Conservation (phyloP, 2,888 invertebrate genomes). For the Onchidella celtica region DNA sequence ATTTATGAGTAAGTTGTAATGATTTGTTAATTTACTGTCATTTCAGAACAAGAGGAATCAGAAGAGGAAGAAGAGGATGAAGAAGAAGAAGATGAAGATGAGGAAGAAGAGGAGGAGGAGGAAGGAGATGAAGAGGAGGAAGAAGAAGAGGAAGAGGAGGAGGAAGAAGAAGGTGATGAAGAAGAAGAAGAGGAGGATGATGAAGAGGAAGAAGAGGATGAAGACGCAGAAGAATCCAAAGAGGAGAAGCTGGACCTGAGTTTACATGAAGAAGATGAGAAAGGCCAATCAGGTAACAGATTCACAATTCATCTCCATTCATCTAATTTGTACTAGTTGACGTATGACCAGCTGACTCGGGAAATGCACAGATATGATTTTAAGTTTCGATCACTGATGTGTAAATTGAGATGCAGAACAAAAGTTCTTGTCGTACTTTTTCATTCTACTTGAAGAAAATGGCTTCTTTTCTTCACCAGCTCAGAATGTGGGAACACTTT, state of each 20-base stretch:
- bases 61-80: constrained; percentile 26
- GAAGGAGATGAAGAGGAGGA: constrained; percentile 29
- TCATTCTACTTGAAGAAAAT: too few species aligned
- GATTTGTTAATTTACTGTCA: not conserved
- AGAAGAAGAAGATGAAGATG: constrained; percentile 22
- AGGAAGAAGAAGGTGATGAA: constrained; percentile 27
- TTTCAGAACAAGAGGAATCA: constrained; percentile 29
- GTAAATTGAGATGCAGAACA: too few species aligned
- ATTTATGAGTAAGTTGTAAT: not conserved
- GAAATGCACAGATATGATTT: too few species aligned
- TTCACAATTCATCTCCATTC: too few species aligned
- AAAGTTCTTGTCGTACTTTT: too few species aligned
- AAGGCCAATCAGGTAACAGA: constrained; percentile 11
- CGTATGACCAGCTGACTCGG: too few species aligned
- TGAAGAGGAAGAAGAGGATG: constrained; percentile 24
- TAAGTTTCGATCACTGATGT: too few species aligned
- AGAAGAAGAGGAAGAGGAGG: constrained; percentile 13
- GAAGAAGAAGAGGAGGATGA: constrained; percentile 37
- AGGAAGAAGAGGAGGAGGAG: constrained; percentile 21
- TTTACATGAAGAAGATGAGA: constrained; percentile 30
- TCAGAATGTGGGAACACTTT: too few species aligned
- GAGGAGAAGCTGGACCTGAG: constrained; percentile 11
- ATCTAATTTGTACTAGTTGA: too few species aligned
- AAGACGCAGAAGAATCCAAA: not conserved
- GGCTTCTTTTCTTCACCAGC: too few species aligned